phyloP scores from a whole-genome alignment of 1,140 invertebrate genomes.

The Cherax quadricarinatus region DNA sequence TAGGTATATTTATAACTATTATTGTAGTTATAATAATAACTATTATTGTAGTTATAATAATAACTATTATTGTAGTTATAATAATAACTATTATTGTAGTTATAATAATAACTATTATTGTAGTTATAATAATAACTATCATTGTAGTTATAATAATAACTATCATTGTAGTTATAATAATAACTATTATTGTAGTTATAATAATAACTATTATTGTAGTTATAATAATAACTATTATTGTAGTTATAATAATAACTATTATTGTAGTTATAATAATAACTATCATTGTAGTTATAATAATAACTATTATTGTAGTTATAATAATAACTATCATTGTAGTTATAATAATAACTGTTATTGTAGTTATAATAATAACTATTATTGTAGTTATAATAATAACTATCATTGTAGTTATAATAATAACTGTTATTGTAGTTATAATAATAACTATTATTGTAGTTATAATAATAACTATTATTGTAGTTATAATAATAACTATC shows the following conservation, averaged over 20 bases:
- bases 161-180: too few relatives aligned
- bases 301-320: too few relatives aligned
- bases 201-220: background rate
- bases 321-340: too few relatives aligned
- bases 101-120: background rate
- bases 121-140: background rate
- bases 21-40: background rate
- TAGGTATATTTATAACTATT: background rate
- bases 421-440: too few relatives aligned
- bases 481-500: constrained; percentile 10
- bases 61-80: background rate
- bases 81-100: background rate
- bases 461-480: background rate
- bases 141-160: too few relatives aligned
- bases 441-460: background rate
- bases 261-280: background rate
- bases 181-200: background rate
- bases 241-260: background rate
- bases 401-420: too few relatives aligned
- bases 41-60: constrained; percentile 5
- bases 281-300: too few relatives aligned
- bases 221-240: background rate
- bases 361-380: too few relatives aligned
- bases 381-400: background rate
- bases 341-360: too few relatives aligned